Percentiles rank a stretch among this genome's conserved stretches.
These are phyloP conservation scores for Deilephila elpenor DNA, from an alignment of 2,888 invertebrate species.

Conservation along the genomic window DNA sequence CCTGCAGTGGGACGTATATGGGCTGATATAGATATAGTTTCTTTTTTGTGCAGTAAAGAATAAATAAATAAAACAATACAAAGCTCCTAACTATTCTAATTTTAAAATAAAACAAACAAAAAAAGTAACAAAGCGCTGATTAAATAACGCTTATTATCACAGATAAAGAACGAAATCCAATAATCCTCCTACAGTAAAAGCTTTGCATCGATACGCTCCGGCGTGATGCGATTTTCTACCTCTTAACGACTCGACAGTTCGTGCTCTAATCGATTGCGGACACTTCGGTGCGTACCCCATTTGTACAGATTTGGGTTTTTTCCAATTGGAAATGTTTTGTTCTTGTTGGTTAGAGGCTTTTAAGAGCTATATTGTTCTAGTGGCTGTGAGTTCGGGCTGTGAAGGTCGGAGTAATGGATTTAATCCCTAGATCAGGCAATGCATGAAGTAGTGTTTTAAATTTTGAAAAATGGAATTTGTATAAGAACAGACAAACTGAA, in stretches of 20 bases:
- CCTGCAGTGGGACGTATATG: no score
- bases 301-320: not conserved
- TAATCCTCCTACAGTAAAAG: not conserved
- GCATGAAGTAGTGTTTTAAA: no score
- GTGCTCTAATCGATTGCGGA: constrained; percentile 55
- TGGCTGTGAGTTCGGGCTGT: no score
- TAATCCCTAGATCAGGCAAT: no score
- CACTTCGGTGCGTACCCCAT: not conserved
- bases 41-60: no score
- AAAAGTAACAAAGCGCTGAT: not conserved
- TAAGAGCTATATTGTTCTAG: not conserved
- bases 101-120: not conserved
- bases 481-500: no score
- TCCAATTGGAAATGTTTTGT: not conserved
- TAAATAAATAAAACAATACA: no score
- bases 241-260: constrained; percentile 70
- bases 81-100: no score
- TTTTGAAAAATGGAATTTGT: no score
- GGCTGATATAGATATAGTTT: no score
- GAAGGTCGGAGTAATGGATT: no score
- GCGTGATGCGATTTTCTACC: constrained; percentile 73
- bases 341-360: not conserved
- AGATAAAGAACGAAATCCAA: not conserved
- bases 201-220: constrained; percentile 39
- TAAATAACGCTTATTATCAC: constrained; percentile 18